Base-by-base conservation (phyloP, 2,113 vertebrate species). In the Brienomyrus longianalis region DNA sequence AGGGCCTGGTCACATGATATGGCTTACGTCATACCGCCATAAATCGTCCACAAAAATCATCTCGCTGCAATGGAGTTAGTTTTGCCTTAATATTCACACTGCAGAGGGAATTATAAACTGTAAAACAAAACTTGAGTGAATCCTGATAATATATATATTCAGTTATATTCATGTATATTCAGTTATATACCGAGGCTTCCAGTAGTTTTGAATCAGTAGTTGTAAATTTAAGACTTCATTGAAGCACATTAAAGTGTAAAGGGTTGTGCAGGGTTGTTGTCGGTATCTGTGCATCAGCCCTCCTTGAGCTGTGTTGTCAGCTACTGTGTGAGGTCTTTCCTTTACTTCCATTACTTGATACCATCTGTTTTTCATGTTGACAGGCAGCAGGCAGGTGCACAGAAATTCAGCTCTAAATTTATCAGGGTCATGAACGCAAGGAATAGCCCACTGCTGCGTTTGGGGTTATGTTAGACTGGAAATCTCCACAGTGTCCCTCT, bases 371-470 rank as follows among this genome's bases (percentile, higher is more conserved):
- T 83, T 35, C 88, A 83, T 88, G 91, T 83, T 94, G 95, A 96
- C 52, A 0, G 94, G 94, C 93, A 91, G 93, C 84, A n/a, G 90
- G 90, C 95, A 96, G 95, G 93, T 96, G 95, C 90, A 66, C 90
- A 87, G 87, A 91, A 59, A 92, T 89, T 90, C 90, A 7, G 66
- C n/a, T 93, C 94, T 96, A 96, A 94, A 95, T 95, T 95, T 96
- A 91, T 92, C 92, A 91, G 90, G 89, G 92, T 91, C 92, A 56
- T 1, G 21, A 45, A n/a, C 45, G 88, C 62, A 84, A 87, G 39
- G 35, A 90, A 52, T 50, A 86, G 90, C 89, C 8, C 59, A 66
- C 59, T 66, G 59, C 23, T 66, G 59, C 27, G 59, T 27, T 31
- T 31, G 62, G 62, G 62, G 62, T 70, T 27, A 31, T 70, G 62